phyloP scores from a whole-genome alignment of 2,797 vertebrate species.

The Anas bahamensis region DNA sequence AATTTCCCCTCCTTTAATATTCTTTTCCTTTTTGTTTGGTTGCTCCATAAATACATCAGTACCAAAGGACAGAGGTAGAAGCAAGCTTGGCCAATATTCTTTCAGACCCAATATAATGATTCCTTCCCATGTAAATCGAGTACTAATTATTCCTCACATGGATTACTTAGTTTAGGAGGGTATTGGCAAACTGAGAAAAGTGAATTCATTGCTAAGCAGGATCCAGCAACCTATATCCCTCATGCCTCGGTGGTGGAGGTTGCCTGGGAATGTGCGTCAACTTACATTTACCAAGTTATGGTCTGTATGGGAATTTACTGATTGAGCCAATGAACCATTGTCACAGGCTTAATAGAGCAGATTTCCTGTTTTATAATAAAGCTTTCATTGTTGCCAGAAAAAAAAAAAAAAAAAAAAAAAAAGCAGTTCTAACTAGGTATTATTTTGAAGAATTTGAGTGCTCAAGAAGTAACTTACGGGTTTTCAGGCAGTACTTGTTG shows the following conservation, averaged over 20 bases:
- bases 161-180: not conserved
- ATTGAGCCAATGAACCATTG: not conserved
- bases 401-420: too few species aligned
- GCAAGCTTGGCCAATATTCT: not conserved
- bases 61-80: not conserved
- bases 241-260: not conserved
- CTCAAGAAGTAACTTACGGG: not conserved
- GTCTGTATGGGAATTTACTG: not conserved
- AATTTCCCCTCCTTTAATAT: not conserved
- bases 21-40: not conserved
- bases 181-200: not conserved
- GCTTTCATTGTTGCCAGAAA: not conserved
- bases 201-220: not conserved
- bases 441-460: not conserved
- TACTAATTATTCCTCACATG: not conserved
- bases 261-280: not conserved
- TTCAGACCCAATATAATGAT: not conserved
- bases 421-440: not conserved
- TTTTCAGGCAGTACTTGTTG: not conserved
- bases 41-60: not conserved
- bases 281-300: not conserved
- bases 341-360: not conserved
- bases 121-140: not conserved
- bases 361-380: not conserved
- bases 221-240: not conserved